Evolutionary conservation across 2,888 invertebrate genomes (phyloP).

Genomic region (Drosophila monieri): DNA sequence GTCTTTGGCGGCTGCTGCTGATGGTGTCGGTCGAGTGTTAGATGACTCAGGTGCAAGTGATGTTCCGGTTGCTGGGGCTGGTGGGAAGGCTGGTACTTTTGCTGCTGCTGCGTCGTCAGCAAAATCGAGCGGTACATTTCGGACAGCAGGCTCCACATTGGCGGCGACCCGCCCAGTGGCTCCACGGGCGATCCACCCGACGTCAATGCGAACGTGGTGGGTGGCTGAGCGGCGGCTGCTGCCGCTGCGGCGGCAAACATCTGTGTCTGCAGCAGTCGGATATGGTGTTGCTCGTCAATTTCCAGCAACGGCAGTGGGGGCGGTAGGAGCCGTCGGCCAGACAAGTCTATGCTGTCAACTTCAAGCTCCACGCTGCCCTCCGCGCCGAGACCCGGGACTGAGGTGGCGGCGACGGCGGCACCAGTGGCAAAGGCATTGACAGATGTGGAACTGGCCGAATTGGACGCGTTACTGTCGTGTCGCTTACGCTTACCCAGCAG

Average conservation of each 20-base stretch:
- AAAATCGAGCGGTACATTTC: slow-evolving; percentile 83
- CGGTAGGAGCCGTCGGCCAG: slow-evolving; percentile 23
- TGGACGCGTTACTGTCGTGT: slow-evolving; percentile 52
- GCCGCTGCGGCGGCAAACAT: slow-evolving; percentile 82
- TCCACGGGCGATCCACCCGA: slow-evolving; percentile 10
- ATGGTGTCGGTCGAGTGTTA: slow-evolving; percentile 51
- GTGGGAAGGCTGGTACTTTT: slow-evolving; percentile 40
- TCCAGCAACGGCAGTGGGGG: slow-evolving; percentile 39
- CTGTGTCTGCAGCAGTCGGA: slow-evolving; percentile 78
- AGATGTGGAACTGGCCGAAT: slow-evolving; percentile 37
- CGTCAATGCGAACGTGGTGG: slow-evolving; percentile 20
- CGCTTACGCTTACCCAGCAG: slow-evolving; percentile 78
- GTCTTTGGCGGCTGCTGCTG: slow-evolving; percentile 46
- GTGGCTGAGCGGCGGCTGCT: slow-evolving; percentile 63
- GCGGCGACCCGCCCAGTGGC: slow-evolving; percentile 48
- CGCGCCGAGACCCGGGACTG: slow-evolving; percentile 3
- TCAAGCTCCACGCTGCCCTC: slow-evolving; percentile 56
- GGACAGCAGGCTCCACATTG: slow-evolving; percentile 83
- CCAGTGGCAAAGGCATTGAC: slow-evolving; percentile 21
- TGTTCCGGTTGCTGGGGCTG: slow-evolving; percentile 44
- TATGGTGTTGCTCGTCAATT: slow-evolving; percentile 75
- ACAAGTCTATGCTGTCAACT: slow-evolving; percentile 44
- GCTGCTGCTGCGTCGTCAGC: slow-evolving; percentile 69
- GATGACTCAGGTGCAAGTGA: slow-evolving; percentile 34
- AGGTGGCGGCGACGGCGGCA: slow-evolving; percentile 38